These are phyloP conservation scores for Oscheius sp. DNA, from an alignment of 1,140 invertebrate species.

Conservation along the genomic window DNA sequence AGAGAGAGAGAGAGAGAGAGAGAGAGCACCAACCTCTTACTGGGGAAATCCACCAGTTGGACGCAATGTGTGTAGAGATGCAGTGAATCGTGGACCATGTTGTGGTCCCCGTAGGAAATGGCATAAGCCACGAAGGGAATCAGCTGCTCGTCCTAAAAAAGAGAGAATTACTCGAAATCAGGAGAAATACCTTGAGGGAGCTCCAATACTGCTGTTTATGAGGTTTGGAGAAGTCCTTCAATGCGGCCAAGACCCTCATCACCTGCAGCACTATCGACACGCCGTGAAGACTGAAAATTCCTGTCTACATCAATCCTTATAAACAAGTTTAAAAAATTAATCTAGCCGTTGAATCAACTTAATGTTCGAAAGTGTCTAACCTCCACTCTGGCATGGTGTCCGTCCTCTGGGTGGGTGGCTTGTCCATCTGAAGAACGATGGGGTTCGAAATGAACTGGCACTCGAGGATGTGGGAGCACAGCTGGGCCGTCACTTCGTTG, in stretches of 20 bases:
- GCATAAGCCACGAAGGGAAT: constrained; percentile 41
- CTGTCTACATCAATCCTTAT: background rate
- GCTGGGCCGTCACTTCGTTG: constrained; percentile 2
- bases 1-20: background rate
- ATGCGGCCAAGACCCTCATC: constrained; percentile 24
- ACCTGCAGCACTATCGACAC: constrained; percentile 34
- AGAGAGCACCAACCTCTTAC: constrained; percentile 15
- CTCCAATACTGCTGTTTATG: constrained; percentile 41
- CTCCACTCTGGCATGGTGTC: constrained; percentile 19
- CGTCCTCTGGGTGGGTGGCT: background rate
- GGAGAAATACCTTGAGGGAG: constrained; percentile 19
- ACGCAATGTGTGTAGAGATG: constrained; percentile 40
- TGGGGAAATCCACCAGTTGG: constrained; percentile 31
- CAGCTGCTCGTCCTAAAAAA: constrained; percentile 34
- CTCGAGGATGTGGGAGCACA: constrained; percentile 23
- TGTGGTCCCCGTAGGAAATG: constrained; percentile 31
- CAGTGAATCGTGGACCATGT: constrained; percentile 36
- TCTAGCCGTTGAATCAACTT: background rate
- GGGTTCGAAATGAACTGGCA: constrained; percentile 25
- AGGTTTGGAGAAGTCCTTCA: constrained; percentile 38
- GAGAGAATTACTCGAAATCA: too few relatives aligned
- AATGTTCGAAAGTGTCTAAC: too few relatives aligned
- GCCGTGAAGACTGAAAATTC: constrained; percentile 26
- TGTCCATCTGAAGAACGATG: constrained; percentile 9
- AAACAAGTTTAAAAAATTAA: background rate